Conservation (phyloP, 2,113 vertebrate species). For the Zosterops japonicus region DNA sequence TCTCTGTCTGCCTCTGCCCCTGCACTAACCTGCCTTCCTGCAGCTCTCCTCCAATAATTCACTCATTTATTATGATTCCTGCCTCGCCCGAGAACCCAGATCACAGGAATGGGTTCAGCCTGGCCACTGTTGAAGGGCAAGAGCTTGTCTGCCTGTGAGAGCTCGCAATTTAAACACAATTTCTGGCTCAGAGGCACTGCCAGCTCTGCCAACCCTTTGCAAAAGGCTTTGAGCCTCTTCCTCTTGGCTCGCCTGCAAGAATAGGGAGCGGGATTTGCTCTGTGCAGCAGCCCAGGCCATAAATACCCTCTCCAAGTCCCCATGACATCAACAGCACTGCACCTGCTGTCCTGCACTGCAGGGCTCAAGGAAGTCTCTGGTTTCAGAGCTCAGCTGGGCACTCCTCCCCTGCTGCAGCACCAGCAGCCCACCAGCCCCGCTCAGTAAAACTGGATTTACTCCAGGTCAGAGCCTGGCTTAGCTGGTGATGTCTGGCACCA, state of each 20-base stretch:
- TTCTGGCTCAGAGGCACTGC: neutral
- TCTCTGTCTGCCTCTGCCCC: neutral
- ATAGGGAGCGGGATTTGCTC: neutral
- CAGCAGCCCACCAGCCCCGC: neutral
- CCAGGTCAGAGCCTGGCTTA: neutral
- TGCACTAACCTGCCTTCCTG: neutral
- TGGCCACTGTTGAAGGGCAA: neutral
- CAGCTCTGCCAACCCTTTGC: neutral
- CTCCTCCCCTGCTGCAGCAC: neutral
- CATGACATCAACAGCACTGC: slow-evolving; percentile 26
- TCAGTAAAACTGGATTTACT: neutral
- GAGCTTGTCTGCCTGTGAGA: neutral
- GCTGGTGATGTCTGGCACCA: neutral
- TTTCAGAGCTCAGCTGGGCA: slow-evolving; percentile 4
- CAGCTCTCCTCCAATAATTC: neutral
- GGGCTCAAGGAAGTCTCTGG: neutral
- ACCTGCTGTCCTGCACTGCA: neutral
- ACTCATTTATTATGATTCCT: neutral
- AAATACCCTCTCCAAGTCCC: slow-evolving; percentile 19
- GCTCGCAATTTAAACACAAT: neutral
- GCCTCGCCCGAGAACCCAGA: fast-evolving
- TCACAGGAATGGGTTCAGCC: neutral
- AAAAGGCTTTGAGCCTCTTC: neutral
- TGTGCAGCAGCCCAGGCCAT: neutral
- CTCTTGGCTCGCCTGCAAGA: neutral